A percentile compares a stretch with the other conserved stretches of the same genome.
Evolutionary conservation across 2,797 vertebrate genomes (phyloP).

Genomic region (Sciurus vulgaris): DNA sequence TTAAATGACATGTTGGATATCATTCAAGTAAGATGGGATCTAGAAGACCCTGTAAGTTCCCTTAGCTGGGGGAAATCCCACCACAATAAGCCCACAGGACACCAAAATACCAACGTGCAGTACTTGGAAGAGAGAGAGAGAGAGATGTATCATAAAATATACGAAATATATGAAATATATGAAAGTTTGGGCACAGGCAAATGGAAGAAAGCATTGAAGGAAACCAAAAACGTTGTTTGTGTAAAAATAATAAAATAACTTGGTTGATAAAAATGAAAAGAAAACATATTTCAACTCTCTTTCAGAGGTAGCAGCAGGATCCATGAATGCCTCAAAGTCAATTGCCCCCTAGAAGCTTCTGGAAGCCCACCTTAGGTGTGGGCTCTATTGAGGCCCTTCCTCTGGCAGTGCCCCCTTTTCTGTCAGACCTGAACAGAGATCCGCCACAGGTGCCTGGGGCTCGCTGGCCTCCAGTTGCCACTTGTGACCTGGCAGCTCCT

Average conservation of each 20-base stretch:
- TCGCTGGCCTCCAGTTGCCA: not conserved
- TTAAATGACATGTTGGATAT: not conserved
- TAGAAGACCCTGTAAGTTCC: not conserved
- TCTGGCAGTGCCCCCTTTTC: not conserved
- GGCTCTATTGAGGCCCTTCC: too few species aligned
- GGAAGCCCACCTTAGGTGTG: not conserved
- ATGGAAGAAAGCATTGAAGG: not conserved
- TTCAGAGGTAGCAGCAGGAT: not conserved
- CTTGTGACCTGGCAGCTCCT: not conserved
- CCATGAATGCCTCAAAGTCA: not conserved
- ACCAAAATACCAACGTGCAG: not conserved
- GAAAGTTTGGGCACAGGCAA: not conserved
- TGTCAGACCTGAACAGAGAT: rapidly evolving
- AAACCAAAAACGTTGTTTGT: not conserved
- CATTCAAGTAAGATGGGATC: slow-evolving; percentile 3
- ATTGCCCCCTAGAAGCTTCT: not conserved
- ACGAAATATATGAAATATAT: not conserved
- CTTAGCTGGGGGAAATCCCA: not conserved
- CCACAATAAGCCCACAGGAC: not conserved
- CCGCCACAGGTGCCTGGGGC: rapidly evolving
- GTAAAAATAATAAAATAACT: not conserved
- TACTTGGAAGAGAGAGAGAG: not conserved
- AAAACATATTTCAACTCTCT: not conserved
- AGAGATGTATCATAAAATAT: not conserved
- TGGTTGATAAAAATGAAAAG: not conserved